phyloP scores from a whole-genome alignment of 2,113 vertebrate species.

The Eublepharis macularius region DNA sequence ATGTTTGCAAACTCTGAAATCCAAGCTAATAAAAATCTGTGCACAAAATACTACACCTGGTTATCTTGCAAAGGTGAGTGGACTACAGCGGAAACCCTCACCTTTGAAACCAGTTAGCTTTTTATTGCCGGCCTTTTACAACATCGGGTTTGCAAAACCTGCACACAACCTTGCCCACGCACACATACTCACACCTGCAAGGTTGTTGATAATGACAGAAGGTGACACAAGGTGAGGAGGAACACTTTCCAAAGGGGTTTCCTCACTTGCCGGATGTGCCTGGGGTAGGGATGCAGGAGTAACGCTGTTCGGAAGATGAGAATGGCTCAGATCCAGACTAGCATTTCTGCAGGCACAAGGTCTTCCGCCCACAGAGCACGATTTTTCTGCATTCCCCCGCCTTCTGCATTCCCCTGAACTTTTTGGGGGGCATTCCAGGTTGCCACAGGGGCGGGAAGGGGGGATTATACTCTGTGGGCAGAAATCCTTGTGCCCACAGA shows the following conservation, averaged over 20 bases:
- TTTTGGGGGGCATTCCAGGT: too few relatives aligned
- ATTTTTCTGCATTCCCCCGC: too few relatives aligned
- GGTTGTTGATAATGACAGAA: neutral
- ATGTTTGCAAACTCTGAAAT: neutral
- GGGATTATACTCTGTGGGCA: too few relatives aligned
- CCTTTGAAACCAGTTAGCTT: conserved; percentile 19
- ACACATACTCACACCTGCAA: too few relatives aligned
- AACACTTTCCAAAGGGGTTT: neutral
- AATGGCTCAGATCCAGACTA: too few relatives aligned
- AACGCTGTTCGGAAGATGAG: too few relatives aligned
- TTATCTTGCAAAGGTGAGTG: neutral
- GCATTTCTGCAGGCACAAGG: too few relatives aligned
- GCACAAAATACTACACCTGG: neutral
- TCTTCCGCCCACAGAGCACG: too few relatives aligned
- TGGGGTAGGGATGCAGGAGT: neutral
- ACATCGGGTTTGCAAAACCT: neutral
- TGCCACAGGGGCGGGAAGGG: too few relatives aligned
- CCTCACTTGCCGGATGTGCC: neutral
- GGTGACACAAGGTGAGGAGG: neutral
- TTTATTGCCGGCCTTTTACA: conserved; percentile 16
- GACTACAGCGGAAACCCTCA: conserved; percentile 10
- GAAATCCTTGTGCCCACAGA: too few relatives aligned
- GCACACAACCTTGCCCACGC: neutral
- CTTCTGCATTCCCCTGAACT: too few relatives aligned
- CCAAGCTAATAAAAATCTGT: neutral